Evolutionary conservation across 2,797 vertebrate genomes (phyloP).

Genomic region (Tenualosa ilisha): DNA sequence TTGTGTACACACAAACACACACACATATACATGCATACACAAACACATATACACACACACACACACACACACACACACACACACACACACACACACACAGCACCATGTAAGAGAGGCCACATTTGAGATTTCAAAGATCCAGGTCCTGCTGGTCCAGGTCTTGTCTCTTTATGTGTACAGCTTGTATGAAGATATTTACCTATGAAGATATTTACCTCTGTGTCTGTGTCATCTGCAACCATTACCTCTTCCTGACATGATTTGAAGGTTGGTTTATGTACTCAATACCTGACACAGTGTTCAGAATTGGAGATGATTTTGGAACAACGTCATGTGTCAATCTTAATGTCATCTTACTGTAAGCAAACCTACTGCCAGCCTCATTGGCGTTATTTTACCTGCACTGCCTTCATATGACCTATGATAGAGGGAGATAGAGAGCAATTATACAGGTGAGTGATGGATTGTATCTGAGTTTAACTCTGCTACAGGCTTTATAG

Average conservation of each 20-base stretch:
- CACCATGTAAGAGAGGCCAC: neutral
- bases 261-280: too few relatives aligned
- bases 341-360: neutral
- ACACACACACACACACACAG: slow-evolving; percentile 6
- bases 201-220: too few relatives aligned
- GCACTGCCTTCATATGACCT: neutral
- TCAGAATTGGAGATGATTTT: neutral
- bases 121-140: neutral
- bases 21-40: neutral
- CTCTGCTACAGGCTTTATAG: neutral
- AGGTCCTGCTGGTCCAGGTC: neutral
- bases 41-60: neutral
- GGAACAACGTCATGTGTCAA: neutral
- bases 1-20: neutral
- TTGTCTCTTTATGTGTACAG: too few relatives aligned
- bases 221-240: neutral
- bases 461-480: neutral
- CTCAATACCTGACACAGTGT: neutral
- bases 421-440: slow-evolving; percentile 33
- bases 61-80: slow-evolving; percentile 5
- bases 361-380: neutral
- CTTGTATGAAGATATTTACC: too few relatives aligned
- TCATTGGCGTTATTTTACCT: neutral
- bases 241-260: neutral
- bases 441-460: neutral